These are phyloP conservation scores for Xestoiulus laeticollis DNA, from an alignment of 2,888 invertebrate species.

Conservation along the genomic window DNA sequence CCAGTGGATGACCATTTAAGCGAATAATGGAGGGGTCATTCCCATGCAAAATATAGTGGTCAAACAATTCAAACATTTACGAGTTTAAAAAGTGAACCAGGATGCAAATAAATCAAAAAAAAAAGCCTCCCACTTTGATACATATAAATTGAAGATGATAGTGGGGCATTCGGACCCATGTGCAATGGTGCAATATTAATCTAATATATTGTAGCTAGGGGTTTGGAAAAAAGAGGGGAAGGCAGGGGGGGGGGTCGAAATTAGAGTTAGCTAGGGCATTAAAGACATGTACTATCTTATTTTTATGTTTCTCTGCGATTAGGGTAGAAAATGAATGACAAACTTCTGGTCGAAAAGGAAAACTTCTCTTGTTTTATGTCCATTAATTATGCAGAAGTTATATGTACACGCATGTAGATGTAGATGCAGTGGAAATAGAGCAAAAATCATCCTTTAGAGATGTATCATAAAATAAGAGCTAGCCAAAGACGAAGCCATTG, in stretches of 20 bases:
- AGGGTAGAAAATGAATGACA: conserved; percentile 32
- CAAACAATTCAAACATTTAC: background rate
- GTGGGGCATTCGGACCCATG: background rate
- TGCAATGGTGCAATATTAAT: background rate
- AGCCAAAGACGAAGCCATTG: background rate
- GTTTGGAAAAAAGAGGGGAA: background rate
- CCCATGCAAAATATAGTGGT: background rate
- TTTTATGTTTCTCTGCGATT: conserved; percentile 13
- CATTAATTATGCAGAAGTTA: conserved; percentile 37
- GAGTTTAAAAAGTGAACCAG: conserved; percentile 2
- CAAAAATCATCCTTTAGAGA: conserved; percentile 11
- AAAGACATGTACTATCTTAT: background rate
- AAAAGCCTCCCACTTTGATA: background rate
- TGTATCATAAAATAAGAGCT: conserved; percentile 22
- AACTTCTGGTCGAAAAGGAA: conserved; percentile 35
- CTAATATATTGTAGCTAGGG: background rate
- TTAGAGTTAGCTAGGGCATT: too few species aligned
- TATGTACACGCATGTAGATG: too few species aligned
- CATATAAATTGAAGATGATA: background rate
- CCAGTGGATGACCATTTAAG: background rate
- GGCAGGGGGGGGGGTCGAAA: background rate
- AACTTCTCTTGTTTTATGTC: conserved; percentile 29
- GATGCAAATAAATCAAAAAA: conserved; percentile 9
- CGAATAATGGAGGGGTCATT: background rate
- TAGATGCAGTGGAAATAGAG: background rate